phyloP scores from a whole-genome alignment of 2,113 vertebrate genomes.

The Cryptotis parvus region DNA sequence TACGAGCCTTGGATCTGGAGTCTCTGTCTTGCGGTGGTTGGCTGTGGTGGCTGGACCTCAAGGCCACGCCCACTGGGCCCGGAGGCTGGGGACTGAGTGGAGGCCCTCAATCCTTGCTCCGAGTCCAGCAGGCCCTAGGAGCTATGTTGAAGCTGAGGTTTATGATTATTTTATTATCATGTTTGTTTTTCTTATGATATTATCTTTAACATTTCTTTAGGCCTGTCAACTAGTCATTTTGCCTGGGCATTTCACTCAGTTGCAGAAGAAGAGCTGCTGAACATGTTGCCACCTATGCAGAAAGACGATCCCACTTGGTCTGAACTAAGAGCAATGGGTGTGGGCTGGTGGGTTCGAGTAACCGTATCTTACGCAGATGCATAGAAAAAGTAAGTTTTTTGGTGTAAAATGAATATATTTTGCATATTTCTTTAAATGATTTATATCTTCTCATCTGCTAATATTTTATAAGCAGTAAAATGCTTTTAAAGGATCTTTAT shows the following conservation, averaged over 20 bases:
- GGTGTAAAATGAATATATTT: slow-evolving; percentile 2
- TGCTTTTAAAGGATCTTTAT: slow-evolving; percentile 37
- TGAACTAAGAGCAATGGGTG: slow-evolving; percentile 96
- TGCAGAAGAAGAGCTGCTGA: slow-evolving; percentile 96
- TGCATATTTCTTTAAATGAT: slow-evolving; percentile 16
- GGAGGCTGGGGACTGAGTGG: no score
- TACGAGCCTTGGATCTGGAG: no score
- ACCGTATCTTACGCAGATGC: slow-evolving; percentile 93
- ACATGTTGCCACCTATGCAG: slow-evolving; percentile 95
- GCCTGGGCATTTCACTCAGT: slow-evolving; percentile 99
- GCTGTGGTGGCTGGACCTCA: no score
- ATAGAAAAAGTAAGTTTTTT: slow-evolving; percentile 94
- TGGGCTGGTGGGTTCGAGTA: slow-evolving; percentile 99
- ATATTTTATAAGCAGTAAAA: slow-evolving; percentile 4
- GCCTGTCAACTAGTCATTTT: slow-evolving; percentile 96
- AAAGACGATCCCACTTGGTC: slow-evolving; percentile 94
- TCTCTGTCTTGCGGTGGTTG: no score
- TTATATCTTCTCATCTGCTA: background rate
- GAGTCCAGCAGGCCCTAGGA: no score
- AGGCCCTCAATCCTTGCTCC: no score
- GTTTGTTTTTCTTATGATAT: slow-evolving; percentile 45
- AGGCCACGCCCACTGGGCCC: no score
- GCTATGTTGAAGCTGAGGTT: background rate
- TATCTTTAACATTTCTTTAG: slow-evolving; percentile 83
- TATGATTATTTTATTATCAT: slow-evolving; percentile 38